Conservation (phyloP, 2,888 invertebrate genomes). For the Drosophila subquinaria region DNA sequence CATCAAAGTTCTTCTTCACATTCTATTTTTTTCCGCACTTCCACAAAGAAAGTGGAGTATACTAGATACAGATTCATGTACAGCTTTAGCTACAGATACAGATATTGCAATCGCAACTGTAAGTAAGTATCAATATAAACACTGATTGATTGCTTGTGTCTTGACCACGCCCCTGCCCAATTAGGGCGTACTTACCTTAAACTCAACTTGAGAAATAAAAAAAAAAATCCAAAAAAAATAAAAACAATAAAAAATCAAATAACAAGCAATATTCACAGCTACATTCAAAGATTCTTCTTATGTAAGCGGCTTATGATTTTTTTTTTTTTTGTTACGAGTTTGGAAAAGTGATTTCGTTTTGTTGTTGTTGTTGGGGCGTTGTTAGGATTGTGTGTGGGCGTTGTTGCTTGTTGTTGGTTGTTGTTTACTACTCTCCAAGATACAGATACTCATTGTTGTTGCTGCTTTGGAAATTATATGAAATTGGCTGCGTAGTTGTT, state of each 20-base stretch:
- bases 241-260: constrained; percentile 32
- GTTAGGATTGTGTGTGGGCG: constrained; percentile 56
- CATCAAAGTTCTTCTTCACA: constrained; percentile 29
- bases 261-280: constrained; percentile 29
- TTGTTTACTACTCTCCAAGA: background rate
- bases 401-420: constrained; percentile 14
- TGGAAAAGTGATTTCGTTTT: constrained; percentile 51
- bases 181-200: constrained; percentile 51
- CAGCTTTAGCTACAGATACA: constrained; percentile 7
- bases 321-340: constrained; percentile 11
- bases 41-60: background rate
- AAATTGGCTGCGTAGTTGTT: constrained; percentile 39
- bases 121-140: constrained; percentile 20
- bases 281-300: constrained; percentile 59
- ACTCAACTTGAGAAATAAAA: constrained; percentile 3
- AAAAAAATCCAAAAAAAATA: constrained; percentile 1
- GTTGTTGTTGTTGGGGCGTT: constrained; percentile 52
- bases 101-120: background rate
- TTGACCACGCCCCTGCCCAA: constrained; percentile 62
- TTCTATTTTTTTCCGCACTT: background rate
- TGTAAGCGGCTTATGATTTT: constrained; percentile 71
- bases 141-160: constrained; percentile 53
- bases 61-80: background rate
- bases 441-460: constrained; percentile 7
- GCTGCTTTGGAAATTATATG: constrained; percentile 40